These are phyloP conservation scores for Zhuqinia jingwanae DNA, from an alignment of 2,888 invertebrate genomes.

Conservation along the genomic window DNA sequence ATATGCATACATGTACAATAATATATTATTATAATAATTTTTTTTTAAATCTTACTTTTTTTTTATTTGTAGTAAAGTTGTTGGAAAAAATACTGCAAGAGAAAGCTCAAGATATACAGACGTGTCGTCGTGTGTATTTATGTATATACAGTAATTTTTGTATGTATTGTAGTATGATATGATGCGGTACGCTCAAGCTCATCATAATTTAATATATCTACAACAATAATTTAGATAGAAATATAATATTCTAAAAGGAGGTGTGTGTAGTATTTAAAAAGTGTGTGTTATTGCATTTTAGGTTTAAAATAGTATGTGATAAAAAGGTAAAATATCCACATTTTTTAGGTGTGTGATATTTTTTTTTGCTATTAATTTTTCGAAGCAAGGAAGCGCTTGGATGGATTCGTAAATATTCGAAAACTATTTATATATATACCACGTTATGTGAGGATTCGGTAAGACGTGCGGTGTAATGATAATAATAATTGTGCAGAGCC, in stretches of 20 bases:
- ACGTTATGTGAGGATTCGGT: not conserved
- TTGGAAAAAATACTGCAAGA: constrained; percentile 69
- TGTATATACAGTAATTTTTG: constrained; percentile 32
- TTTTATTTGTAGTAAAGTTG: not conserved
- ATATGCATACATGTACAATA: too few species aligned
- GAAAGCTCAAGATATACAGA: constrained; percentile 64
- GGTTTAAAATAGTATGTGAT: too few species aligned
- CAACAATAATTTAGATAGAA: not conserved
- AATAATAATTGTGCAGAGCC: not conserved
- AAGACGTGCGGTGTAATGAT: not conserved
- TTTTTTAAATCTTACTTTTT: not conserved
- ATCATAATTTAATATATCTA: constrained; percentile 13
- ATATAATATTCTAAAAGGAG: not conserved
- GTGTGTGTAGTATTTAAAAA: too few species aligned
- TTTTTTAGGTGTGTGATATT: not conserved
- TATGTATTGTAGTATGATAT: constrained; percentile 50
- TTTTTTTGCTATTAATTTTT: not conserved
- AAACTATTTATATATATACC: too few species aligned
- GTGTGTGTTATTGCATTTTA: too few species aligned
- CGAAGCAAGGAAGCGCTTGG: constrained; percentile 63
- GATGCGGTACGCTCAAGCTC: constrained; percentile 65
- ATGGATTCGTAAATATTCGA: constrained; percentile 50
- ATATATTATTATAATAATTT: too few species aligned
- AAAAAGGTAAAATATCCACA: not conserved
- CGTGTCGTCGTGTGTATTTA: constrained; percentile 19